Evolutionary conservation across 2,888 invertebrate genomes (phyloP), one percentile per base, ranked within the genome.

Genomic region (Sacculina carcini): DNA sequence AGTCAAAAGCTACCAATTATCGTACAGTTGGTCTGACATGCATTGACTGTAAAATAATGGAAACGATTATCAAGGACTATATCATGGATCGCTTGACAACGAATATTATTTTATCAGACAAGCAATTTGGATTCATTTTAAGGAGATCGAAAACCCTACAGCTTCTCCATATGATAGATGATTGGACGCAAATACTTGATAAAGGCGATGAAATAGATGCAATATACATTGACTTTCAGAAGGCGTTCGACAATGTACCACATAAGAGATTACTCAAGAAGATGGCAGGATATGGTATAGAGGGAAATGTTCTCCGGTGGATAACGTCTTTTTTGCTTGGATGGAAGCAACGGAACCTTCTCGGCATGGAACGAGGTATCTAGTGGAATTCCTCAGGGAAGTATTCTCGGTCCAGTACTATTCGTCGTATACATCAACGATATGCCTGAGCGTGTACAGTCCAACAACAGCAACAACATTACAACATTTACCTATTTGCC

Each of bases 401-500:
- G 34, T n/a, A 24, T 48, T 26, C 16, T 48, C 9, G 48, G 48
- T 5, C 48, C 48, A 19, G 12, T 48, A 10, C 31, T 46, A 10
- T 28, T 47, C 32, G 47, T 47, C 6, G 12, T 47, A 6, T 47
- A 31, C 16, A 47, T 47, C 6, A 47, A 47, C 32, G 26, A 47
- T 19, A 23, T 44, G 9, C 9, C 29, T 5, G 47, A 28, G 5
- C n/a, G 9, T 47, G 32, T 47, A 29, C 5, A 10, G 21, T 31
- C 28, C 12, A 16, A 28, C 5, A 47, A 32, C n/a, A n/a, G n/a
- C n/a, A n/a, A n/a, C n/a, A n/a, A n/a, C n/a, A n/a, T n/a, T n/a
- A n/a, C 32, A 32, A 47, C 19, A 47, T 47, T 28, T 47, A 47
- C 29, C 7, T 47, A 32, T 47, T 31, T 47, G 47, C 47, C n/a